phyloP scores from a whole-genome alignment of 2,888 invertebrate species.

The Hesperia comma region DNA sequence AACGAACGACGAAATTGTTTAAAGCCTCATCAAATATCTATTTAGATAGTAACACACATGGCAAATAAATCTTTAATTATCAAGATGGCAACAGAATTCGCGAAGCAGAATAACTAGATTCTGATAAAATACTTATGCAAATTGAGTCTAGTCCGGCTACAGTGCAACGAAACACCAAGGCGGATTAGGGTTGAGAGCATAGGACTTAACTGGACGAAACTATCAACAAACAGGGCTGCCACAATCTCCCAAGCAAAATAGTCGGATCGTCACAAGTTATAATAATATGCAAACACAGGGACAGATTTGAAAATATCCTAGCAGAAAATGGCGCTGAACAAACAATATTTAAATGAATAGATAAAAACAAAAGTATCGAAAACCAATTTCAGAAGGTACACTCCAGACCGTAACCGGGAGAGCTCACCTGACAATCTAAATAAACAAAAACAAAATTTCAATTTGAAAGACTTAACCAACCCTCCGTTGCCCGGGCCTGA shows the following conservation, averaged over 20 bases:
- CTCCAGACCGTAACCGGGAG: constrained; percentile 43
- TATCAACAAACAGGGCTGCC: constrained; percentile 31
- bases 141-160: constrained; percentile 52
- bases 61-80: constrained; percentile 53
- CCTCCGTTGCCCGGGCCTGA: constrained; percentile 48
- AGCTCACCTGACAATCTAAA: constrained; percentile 64
- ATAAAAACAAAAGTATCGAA: constrained; percentile 38
- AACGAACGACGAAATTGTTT: constrained; percentile 13
- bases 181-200: constrained; percentile 48
- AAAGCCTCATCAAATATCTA: constrained; percentile 22
- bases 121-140: constrained; percentile 63
- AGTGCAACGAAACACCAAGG: constrained; percentile 49
- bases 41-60: constrained; percentile 30
- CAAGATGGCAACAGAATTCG: constrained; percentile 50
- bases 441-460: constrained; percentile 77
- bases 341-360: constrained; percentile 37
- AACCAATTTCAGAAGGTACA: constrained; percentile 38
- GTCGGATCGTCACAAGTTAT: constrained; percentile 12
- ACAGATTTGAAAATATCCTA: constrained; percentile 18
- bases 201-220: constrained; percentile 31
- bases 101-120: constrained; percentile 51
- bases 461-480: constrained; percentile 63
- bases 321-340: constrained; percentile 21
- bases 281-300: constrained; percentile 19
- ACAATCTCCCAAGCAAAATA: constrained; percentile 11